Evolutionary conservation across 2,113 vertebrate species (phyloP), one percentile per base, ranked within the genome.

Genomic region (Chaenocephalus aceratus): DNA sequence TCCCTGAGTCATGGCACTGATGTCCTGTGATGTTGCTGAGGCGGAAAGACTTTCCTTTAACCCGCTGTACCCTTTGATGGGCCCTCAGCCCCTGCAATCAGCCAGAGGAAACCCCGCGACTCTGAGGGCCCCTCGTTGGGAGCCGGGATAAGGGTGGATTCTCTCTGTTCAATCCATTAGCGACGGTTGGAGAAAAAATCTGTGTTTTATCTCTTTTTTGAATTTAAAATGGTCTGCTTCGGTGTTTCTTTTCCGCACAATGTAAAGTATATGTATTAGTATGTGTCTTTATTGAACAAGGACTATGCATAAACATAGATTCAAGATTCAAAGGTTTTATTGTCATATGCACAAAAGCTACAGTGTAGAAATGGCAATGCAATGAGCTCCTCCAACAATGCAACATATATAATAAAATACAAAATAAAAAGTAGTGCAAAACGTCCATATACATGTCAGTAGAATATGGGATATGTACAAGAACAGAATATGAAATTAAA

Each of bases 41-140:
- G 93, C 93, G 93, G 93, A 95, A 95, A 95, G 94, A 89, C 87
- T 92, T 90, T 90, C 71, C 90, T 94, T 94, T 92, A 93, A 90
- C 91, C 80, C 66, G 85, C 86, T 69, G 85, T 73, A 66, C 69
- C 89, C 93, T 94, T 93, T 94, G 93, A 93, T 92, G 91, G 86
- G 75, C 85, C 90, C 85, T 84, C 62, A 56, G 89, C 71, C 89
- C 90, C 88, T 76, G 89, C 77, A n/a, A 46, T 83, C 85, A 10
- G 78, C 88, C 82, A 2, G 2, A 67, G 88, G 88, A 91, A 87
- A 86, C 86, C 86, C 82, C 53, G 80, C 71, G n/a, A 80, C 77
- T 65, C 85, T 41, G 64, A 56, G 76, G 18, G 41, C 79, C 72
- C 82, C 84, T 91, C 23, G 34, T 72, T 56, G 86, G 88, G 82